Percentiles rank a stretch among this genome's conserved stretches.
Evolutionary conservation across 2,888 invertebrate species (phyloP).

Genomic region (Resseliella maxima): DNA sequence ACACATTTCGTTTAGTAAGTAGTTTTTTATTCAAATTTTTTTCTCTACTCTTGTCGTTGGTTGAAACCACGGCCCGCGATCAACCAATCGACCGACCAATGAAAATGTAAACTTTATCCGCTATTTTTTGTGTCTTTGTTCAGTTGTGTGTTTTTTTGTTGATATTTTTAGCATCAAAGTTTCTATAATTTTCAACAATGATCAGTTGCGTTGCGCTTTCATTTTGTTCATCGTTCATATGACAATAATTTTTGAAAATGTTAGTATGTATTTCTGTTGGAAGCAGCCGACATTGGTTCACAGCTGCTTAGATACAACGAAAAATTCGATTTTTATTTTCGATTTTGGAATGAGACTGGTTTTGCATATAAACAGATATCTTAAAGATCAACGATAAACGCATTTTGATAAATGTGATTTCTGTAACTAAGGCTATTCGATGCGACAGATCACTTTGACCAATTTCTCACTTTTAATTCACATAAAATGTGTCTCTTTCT

Average conservation of each 20-base stretch:
- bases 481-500: background rate
- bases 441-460: background rate
- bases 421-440: too few species aligned
- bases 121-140: background rate
- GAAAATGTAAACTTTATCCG: constrained; percentile 13
- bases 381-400: too few species aligned
- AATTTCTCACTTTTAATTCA: background rate
- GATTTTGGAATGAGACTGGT: background rate
- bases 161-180: constrained; percentile 33
- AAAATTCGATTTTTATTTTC: background rate
- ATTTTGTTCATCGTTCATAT: background rate
- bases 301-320: background rate
- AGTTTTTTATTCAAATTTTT: constrained; percentile 29
- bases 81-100: background rate
- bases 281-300: background rate
- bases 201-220: background rate
- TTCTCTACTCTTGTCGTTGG: background rate
- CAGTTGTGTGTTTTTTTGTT: background rate
- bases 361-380: background rate
- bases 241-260: background rate
- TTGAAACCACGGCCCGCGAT: too few species aligned
- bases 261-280: background rate
- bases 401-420: too few species aligned
- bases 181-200: background rate
- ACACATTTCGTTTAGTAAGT: constrained; percentile 4